Percentiles rank a stretch among this genome's conserved stretches.
Conservation (phyloP, 1,140 invertebrate species). For the Sycobia sp. region DNA sequence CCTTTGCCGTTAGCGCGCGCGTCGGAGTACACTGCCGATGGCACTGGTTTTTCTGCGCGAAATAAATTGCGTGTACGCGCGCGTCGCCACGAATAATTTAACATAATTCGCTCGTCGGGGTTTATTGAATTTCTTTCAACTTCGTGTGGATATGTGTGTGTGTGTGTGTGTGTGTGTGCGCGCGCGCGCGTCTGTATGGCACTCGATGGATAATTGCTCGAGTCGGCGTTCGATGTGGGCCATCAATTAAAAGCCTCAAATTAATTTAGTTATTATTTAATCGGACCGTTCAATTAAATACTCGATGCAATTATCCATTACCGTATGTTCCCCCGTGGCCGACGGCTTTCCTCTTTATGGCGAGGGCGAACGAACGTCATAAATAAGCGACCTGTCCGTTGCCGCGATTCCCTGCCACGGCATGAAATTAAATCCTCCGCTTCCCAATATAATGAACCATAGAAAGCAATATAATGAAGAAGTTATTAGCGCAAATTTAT, state of each 20-base stretch:
- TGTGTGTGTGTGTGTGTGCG: too few species aligned
- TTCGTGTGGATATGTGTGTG: too few species aligned
- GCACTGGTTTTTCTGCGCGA: neutral
- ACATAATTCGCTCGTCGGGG: neutral
- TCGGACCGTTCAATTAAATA: neutral
- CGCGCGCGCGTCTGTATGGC: too few species aligned
- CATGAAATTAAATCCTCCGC: too few species aligned
- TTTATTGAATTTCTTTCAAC: neutral
- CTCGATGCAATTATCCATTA: neutral
- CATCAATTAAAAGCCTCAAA: conserved; percentile 4
- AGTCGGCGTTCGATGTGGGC: too few species aligned
- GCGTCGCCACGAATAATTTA: neutral
- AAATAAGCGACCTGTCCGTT: too few species aligned
- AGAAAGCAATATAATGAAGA: too few species aligned
- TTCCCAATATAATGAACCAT: too few species aligned
- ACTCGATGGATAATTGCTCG: too few species aligned
- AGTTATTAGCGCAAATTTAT: too few species aligned
- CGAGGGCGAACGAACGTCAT: too few species aligned
- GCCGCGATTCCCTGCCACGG: too few species aligned
- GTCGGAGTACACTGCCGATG: neutral
- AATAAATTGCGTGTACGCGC: conserved; percentile 15
- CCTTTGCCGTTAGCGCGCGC: neutral
- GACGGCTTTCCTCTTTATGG: neutral
- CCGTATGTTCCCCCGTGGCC: neutral
- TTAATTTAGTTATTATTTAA: conserved; percentile 13